Conservation (phyloP, 2,797 vertebrate species). For the Ptychadena robeensis region DNA sequence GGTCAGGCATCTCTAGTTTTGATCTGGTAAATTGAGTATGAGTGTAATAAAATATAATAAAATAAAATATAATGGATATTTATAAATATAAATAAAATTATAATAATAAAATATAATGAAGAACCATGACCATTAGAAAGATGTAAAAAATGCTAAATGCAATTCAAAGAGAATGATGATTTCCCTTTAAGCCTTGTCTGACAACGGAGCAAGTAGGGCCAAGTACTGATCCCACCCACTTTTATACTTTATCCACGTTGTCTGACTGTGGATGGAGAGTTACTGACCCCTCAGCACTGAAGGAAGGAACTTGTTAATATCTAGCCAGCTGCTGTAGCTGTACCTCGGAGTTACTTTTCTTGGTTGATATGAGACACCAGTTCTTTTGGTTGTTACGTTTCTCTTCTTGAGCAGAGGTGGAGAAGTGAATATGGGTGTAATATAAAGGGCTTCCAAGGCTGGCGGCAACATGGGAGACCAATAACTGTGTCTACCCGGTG, state of each 20-base stretch:
- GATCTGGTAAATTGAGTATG: background rate
- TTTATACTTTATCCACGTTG: constrained; percentile 5
- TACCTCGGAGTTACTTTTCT: constrained; percentile 70
- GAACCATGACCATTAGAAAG: background rate
- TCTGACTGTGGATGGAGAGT: constrained; percentile 36
- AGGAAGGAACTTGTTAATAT: constrained; percentile 50
- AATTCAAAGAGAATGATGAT: constrained; percentile 14
- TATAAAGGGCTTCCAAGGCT: constrained; percentile 70
- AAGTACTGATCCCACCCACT: background rate
- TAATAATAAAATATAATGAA: background rate
- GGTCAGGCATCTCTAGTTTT: background rate
- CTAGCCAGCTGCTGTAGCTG: constrained; percentile 61
- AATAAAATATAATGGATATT: background rate
- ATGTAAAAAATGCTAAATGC: background rate
- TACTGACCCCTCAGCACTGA: constrained; percentile 48
- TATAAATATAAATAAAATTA: background rate
- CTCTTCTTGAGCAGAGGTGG: constrained; percentile 62
- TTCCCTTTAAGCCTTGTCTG: constrained; percentile 32
- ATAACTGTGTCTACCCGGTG: constrained; percentile 67
- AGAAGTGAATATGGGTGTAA: constrained; percentile 69
- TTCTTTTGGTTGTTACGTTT: constrained; percentile 67
- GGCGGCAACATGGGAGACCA: constrained; percentile 66
- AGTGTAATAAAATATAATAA: background rate
- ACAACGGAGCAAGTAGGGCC: background rate
- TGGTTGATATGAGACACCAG: constrained; percentile 57